These are phyloP conservation scores for Drosophila busckii DNA, from an alignment of 1,140 invertebrate species.

Conservation along the genomic window DNA sequence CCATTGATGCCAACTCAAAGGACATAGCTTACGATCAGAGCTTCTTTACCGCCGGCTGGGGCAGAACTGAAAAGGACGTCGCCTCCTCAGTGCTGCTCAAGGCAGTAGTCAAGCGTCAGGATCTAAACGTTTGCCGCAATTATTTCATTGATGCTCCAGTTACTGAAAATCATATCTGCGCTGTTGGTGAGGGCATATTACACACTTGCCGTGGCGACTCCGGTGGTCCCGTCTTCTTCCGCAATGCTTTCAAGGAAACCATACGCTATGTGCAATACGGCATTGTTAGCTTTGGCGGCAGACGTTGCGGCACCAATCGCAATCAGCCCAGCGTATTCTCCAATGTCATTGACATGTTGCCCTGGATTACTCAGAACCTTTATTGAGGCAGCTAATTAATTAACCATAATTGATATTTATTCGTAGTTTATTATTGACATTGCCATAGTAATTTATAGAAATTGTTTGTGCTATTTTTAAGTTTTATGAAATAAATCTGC, in stretches of 20 bases:
- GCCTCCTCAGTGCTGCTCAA: slow-evolving; percentile 31
- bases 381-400: slow-evolving; percentile 29
- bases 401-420: slow-evolving; percentile 10
- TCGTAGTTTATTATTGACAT: slow-evolving; percentile 27
- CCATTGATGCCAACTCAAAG: slow-evolving; percentile 33
- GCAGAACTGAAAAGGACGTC: slow-evolving; percentile 34
- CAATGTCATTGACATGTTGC: slow-evolving; percentile 63
- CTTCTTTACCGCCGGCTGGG: slow-evolving; percentile 70
- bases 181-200: slow-evolving; percentile 82
- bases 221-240: slow-evolving; percentile 83
- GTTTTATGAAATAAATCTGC: slow-evolving; percentile 31
- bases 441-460: slow-evolving; percentile 39
- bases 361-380: slow-evolving; percentile 73
- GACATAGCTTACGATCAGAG: slow-evolving; percentile 33
- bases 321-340: slow-evolving; percentile 66
- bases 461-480: slow-evolving; percentile 19
- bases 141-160: slow-evolving; percentile 36
- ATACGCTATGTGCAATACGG: slow-evolving; percentile 63
- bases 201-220: slow-evolving; percentile 87
- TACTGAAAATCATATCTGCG: slow-evolving; percentile 82
- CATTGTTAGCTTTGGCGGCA: slow-evolving; percentile 53
- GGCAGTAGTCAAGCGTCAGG: slow-evolving; percentile 33
- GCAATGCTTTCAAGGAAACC: slow-evolving; percentile 23
- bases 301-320: slow-evolving; percentile 32
- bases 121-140: slow-evolving; percentile 34